Evolutionary conservation across 2,797 vertebrate species (phyloP), one percentile per base, ranked within the genome.

Genomic region (Poeciliopsis paucimaculata): DNA sequence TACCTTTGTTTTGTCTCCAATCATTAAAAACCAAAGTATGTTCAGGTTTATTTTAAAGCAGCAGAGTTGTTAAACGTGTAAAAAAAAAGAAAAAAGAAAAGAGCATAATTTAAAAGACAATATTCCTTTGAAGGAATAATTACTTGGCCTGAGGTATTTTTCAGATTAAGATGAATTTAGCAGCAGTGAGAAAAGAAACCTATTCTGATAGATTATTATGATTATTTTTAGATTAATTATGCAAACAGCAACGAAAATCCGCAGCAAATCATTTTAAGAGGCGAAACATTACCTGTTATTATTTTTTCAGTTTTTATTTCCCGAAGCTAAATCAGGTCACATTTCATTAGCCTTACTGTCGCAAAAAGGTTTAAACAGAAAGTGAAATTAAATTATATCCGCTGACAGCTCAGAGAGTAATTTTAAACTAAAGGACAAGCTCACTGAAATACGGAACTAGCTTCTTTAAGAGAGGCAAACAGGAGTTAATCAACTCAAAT

Each of bases 381-480:
- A 89, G 71, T 78, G 75, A 77, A 76, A 71, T 73, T 70, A 76
- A 76, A 64, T 57, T 26, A 49, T 60, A 28, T 16, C 71, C 6
- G 70, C 39, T 39, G 55, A 51, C 68, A 12, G 28, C 31, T 49
- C 12, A 34, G 13, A 1, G 45, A 39, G 31, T 72, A 31, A 57
- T 45, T 6, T 46, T 15, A 20, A 51, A 64, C 57, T 10, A 64
- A 51, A 5, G 9, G 36, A 51, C 34, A 28, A 72, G 49, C 23
- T 57, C 7, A 0, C 18, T 9, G 3, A 39, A 39, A n/a, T 43
- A 7, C n/a, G 0, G 18, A 47, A 46, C 36, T 34, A 28, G 36
- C 34, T 5, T 66, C 46, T 4, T 31, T 15, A 49, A 28, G 13
- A 4, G 3, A 41, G 4, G 46, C 20, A 46, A 68, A 31, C 9